Percentiles rank a stretch among this genome's conserved stretches.
Evolutionary conservation across 2,797 vertebrate species (phyloP).

Genomic region (Gallinago nigripennis): DNA sequence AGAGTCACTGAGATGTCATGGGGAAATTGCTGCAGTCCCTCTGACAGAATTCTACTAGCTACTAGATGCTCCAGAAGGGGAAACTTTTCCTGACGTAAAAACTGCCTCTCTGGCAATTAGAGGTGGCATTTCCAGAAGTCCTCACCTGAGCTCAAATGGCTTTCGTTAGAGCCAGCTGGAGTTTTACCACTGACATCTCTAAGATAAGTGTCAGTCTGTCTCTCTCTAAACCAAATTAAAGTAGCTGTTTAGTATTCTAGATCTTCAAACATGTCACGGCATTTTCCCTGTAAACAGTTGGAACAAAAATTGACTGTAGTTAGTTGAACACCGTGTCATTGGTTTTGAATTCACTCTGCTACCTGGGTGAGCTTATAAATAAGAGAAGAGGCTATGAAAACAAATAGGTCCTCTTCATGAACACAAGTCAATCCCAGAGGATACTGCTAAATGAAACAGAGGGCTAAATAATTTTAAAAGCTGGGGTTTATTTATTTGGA

Average conservation of each 20-base stretch:
- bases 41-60: not conserved
- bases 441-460: not conserved
- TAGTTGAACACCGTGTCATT: not conserved
- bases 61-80: not conserved
- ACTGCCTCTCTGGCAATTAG: not conserved
- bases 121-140: not conserved
- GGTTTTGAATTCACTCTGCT: not conserved
- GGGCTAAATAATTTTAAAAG: constrained; percentile 34
- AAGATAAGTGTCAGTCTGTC: not conserved
- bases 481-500: constrained; percentile 35
- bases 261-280: not conserved
- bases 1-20: not conserved
- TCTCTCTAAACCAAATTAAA: not conserved
- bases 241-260: not conserved
- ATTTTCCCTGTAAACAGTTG: not conserved
- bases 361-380: not conserved
- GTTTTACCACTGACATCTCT: not conserved
- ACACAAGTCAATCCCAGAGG: constrained; percentile 9
- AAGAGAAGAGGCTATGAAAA: constrained; percentile 9
- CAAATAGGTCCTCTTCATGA: not conserved
- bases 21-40: not conserved
- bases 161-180: not conserved
- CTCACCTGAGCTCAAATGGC: not conserved
- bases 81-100: not conserved
- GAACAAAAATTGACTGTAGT: not conserved